phyloP scores from a whole-genome alignment of 2,888 invertebrate genomes.

The Drosophila meridiana region DNA sequence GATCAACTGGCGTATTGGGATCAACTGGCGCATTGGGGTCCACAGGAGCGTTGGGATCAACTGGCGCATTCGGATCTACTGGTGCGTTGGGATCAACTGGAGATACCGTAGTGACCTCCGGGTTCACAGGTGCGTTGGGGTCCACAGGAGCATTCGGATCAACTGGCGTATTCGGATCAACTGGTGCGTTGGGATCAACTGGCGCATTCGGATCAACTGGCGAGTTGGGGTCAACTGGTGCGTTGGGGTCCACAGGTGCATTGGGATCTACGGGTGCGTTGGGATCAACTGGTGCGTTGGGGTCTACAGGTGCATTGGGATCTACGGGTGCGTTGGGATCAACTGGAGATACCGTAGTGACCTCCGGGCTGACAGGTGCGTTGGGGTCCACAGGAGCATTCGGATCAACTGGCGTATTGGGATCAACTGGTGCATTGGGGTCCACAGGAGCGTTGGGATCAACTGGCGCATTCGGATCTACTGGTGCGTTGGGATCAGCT shows the following conservation, averaged over 20 bases:
- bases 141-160: constrained; percentile 3
- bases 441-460: neutral
- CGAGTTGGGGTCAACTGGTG: neutral
- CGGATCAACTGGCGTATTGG: accelerated
- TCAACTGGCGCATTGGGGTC: constrained; percentile 4
- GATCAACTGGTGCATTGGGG: neutral
- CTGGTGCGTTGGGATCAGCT: neutral
- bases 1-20: neutral
- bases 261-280: neutral
- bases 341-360: neutral
- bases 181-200: neutral
- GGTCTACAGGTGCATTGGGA: neutral
- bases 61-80: constrained; percentile 13
- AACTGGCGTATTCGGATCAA: neutral
- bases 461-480: accelerated
- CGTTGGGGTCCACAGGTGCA: neutral
- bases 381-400: neutral
- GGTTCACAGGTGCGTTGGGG: constrained; percentile 7
- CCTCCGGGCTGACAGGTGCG: neutral
- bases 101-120: neutral
- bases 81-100: constrained; percentile 25
- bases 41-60: constrained; percentile 20
- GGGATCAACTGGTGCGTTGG: accelerated
- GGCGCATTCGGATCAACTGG: constrained; percentile 4
- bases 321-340: neutral